Base-by-base conservation (phyloP, 2,888 invertebrate genomes). In the Athalia circularis region DNA sequence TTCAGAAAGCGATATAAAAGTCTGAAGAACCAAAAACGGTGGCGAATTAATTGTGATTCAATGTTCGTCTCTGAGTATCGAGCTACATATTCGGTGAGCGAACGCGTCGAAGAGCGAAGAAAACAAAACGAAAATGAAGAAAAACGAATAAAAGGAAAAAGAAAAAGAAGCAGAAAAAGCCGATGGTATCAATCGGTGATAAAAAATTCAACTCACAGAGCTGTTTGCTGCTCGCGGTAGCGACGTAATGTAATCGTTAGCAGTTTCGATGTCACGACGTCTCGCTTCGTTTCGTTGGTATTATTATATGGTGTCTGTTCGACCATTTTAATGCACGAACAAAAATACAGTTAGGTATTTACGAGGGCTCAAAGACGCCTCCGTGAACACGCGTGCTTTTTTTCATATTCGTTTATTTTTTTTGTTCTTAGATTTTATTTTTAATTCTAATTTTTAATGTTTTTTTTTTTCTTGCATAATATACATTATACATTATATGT, bases 151-250 rank as follows among this genome's bases (percentile, higher is more conserved):
- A 50, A 43, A 29, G 29, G 2, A 13, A 29, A 50, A 43, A 29
- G 29, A 29, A 29, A 2, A 29, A 29, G 29, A 29, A 29, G 29
- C 54, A 68, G 59, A 47, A 29, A 45, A 57, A 5, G n/a, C 11
- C 70, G 70, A 72, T 59, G 7, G 72, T 72, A 59, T 72, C 43
- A 59, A 72, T 72, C n/a, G 72, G 7, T 29, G 59, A 59, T 72
- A 13, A 59, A 59, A 70, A 72, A 72, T 72, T 72, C 72, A 72
- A 15, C 72, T 59, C 59, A 11, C 72, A 13, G 52, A 11, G n/a
- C 57, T 13, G 45, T 43, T 11, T 43, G 9, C 11, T 8, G 8
- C 5, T n/a, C 5, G 29, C 64, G 47, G 15, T n/a, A 59, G 11
- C 9, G 29, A 47, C n/a, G 45, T 57, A 72, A 57, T 72, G 59